A percentile compares a stretch with the other conserved stretches of the same genome.
phyloP scores from a whole-genome alignment of 2,797 vertebrate genomes.

The Babyrousa celebensis region DNA sequence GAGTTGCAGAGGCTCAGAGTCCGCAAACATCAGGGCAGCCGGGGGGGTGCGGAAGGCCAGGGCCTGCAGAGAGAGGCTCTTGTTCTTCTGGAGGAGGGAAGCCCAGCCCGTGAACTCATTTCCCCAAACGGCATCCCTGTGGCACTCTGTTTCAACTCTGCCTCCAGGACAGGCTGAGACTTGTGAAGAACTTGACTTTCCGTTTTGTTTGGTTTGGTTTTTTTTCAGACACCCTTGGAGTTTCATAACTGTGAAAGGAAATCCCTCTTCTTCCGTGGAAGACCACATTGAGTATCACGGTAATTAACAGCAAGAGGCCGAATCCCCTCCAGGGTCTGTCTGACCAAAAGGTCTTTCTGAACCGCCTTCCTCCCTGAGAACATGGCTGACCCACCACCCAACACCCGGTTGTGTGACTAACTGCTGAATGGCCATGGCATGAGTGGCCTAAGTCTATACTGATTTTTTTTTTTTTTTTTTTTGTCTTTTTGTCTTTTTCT shows the following conservation, averaged over 20 bases:
- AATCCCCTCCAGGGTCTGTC: neutral
- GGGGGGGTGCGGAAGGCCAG: neutral
- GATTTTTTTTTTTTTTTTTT: no score
- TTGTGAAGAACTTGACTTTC: neutral
- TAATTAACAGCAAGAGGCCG: constrained; percentile 83
- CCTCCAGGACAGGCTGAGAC: accelerated
- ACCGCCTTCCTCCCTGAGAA: neutral
- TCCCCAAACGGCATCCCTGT: accelerated
- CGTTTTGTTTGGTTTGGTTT: constrained; percentile 49
- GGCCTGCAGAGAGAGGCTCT: neutral
- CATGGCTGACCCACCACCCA: neutral
- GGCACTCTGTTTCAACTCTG: accelerated
- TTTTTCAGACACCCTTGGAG: constrained; percentile 96
- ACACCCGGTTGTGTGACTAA: neutral
- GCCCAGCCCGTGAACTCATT: accelerated
- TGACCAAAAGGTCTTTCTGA: neutral
- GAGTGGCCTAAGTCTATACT: neutral
- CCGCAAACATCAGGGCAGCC: neutral
- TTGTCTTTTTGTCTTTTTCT: no score
- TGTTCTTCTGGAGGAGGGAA: neutral
- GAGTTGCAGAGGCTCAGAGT: neutral
- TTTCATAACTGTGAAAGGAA: constrained; percentile 96
- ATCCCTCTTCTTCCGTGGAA: constrained; percentile 94
- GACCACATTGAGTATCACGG: constrained; percentile 97
- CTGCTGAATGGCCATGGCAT: neutral